Evolutionary conservation across 2,113 vertebrate species (phyloP).

Genomic region (Pseudonaja textilis): DNA sequence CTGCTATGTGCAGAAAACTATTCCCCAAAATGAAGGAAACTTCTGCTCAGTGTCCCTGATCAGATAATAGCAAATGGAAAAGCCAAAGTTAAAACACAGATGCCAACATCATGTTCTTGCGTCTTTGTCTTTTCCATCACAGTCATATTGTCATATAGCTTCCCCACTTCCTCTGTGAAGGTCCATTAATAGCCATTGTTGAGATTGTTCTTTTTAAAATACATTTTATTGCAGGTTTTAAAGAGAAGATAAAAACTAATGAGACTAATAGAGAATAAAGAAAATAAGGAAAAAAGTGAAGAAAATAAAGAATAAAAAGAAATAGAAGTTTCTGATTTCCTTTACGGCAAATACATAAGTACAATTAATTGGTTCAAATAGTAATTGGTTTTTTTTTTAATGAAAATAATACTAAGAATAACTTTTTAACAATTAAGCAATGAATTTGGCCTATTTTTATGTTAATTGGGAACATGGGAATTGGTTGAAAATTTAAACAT

Average conservation of each 20-base stretch:
- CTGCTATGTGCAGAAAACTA: background rate
- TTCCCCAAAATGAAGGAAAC: background rate
- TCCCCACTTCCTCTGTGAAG: background rate
- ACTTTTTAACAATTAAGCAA: conserved; percentile 10
- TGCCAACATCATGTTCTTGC: background rate
- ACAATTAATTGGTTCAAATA: background rate
- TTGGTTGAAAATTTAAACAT: conserved; percentile 45
- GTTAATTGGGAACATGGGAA: conserved; percentile 41
- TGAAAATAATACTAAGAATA: conserved; percentile 41
- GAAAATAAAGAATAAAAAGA: background rate
- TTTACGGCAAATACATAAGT: background rate
- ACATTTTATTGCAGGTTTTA: background rate
- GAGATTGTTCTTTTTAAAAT: background rate
- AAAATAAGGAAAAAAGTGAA: background rate
- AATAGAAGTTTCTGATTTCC: background rate
- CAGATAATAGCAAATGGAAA: background rate
- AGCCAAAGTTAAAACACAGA: background rate
- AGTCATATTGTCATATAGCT: background rate
- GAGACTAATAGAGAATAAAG: background rate
- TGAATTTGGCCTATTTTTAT: conserved; percentile 16
- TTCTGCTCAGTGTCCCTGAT: background rate
- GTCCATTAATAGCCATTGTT: background rate
- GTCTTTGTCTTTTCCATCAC: background rate
- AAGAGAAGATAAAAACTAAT: background rate
- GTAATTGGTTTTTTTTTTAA: conserved; percentile 18